Evolutionary conservation across 2,888 invertebrate genomes (phyloP).

Genomic region (Schizaphis graminum): DNA sequence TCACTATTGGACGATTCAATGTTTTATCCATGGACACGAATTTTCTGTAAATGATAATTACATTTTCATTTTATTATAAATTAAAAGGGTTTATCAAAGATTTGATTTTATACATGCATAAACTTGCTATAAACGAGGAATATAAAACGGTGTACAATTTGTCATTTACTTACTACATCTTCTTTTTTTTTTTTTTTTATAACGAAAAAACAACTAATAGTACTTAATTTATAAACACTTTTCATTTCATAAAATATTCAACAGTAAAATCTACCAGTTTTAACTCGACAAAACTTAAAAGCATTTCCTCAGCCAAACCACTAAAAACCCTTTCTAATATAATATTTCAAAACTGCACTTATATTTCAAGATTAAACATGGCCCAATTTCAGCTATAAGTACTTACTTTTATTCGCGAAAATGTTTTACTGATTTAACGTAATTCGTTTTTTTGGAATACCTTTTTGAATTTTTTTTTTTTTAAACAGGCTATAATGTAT

Average conservation of each 20-base stretch:
- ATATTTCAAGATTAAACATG: neutral
- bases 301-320: neutral
- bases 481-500: neutral
- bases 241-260: neutral
- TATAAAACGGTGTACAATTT: neutral
- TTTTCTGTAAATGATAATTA: constrained; percentile 19
- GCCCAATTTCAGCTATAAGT: neutral
- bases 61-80: constrained; percentile 33
- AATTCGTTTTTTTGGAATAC: neutral
- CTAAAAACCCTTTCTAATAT: neutral
- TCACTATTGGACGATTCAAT: neutral
- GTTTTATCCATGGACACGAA: neutral
- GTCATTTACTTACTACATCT: neutral
- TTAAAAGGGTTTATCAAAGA: constrained; percentile 31
- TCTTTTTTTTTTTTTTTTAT: neutral
- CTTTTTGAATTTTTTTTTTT: neutral
- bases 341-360: constrained; percentile 15
- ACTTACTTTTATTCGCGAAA: neutral
- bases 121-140: neutral
- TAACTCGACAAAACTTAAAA: constrained; percentile 10
- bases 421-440: neutral
- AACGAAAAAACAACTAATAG: constrained; percentile 9
- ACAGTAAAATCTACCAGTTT: neutral
- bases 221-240: neutral
- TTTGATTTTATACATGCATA: neutral